Percentiles rank a stretch among this genome's conserved stretches.
These are phyloP conservation scores for Dolichallabes microphthalmus DNA, from an alignment of 2,113 vertebrate species.

Conservation along the genomic window DNA sequence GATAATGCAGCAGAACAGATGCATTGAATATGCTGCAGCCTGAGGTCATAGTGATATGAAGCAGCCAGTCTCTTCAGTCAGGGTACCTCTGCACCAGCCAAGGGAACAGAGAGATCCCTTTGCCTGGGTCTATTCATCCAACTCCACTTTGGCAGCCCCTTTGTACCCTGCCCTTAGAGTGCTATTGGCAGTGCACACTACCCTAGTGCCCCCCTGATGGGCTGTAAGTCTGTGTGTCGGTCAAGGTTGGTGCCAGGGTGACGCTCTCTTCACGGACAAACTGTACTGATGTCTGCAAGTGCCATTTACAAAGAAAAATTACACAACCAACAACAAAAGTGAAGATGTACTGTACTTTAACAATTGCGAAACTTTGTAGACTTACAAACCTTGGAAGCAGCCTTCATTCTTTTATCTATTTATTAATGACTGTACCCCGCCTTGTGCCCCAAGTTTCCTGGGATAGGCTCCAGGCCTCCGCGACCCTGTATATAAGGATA, in stretches of 20 bases:
- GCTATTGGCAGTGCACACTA: constrained; percentile 33
- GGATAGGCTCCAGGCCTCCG: too few relatives aligned
- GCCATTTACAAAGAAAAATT: constrained; percentile 13
- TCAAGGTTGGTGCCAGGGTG: constrained; percentile 23
- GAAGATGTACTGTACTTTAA: background rate
- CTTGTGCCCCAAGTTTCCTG: too few relatives aligned
- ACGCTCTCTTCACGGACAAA: background rate
- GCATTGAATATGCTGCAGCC: constrained; percentile 52
- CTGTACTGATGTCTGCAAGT: background rate
- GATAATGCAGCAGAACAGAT: constrained; percentile 44
- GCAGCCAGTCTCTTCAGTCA: constrained; percentile 27
- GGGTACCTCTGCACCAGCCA: constrained; percentile 19
- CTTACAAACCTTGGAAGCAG: background rate
- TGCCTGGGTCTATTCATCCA: constrained; percentile 44
- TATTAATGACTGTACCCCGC: too few relatives aligned
- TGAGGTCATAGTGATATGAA: constrained; percentile 52
- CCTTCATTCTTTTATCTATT: background rate
- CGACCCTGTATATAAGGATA: too few relatives aligned
- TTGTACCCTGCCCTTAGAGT: constrained; percentile 40
- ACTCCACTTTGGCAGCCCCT: constrained; percentile 39
- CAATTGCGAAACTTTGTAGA: background rate
- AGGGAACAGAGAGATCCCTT: constrained; percentile 36
- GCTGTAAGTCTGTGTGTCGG: constrained; percentile 18
- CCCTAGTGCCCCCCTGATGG: constrained; percentile 23
- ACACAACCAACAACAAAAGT: background rate